These are phyloP conservation scores for Leptinotarsa juncta DNA, from an alignment of 2,888 invertebrate species.

Conservation along the genomic window DNA sequence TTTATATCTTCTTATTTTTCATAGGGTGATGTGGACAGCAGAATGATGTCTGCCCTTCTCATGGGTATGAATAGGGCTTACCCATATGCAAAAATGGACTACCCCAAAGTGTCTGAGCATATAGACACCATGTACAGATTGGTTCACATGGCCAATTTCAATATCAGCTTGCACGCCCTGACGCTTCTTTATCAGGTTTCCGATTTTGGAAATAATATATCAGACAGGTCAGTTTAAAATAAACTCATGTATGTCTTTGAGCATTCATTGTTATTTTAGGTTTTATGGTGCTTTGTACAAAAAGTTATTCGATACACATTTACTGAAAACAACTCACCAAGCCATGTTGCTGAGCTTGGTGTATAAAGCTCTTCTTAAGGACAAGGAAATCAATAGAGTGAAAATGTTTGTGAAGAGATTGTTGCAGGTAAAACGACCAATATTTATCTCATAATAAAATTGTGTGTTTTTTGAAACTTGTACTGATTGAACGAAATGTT, in stretches of 20 bases:
- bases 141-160: conserved; percentile 83
- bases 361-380: conserved; percentile 86
- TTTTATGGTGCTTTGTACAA: conserved; percentile 91
- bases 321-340: conserved; percentile 76
- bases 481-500: no score
- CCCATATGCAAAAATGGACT: conserved; percentile 80
- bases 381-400: conserved; percentile 77
- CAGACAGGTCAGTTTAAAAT: conserved; percentile 69
- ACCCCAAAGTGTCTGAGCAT: conserved; percentile 71
- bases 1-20: conserved; percentile 36
- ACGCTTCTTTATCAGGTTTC: conserved; percentile 74
- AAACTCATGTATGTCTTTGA: neutral
- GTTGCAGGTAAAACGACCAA: conserved; percentile 70
- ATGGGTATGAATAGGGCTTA: conserved; percentile 87
- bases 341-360: conserved; percentile 88
- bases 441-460: no score
- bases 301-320: conserved; percentile 82
- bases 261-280: conserved; percentile 63
- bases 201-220: conserved; percentile 66
- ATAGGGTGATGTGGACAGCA: conserved; percentile 81
- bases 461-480: no score
- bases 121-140: conserved; percentile 84
- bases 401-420: conserved; percentile 89
- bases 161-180: conserved; percentile 71
- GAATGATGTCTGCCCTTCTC: conserved; percentile 86